Percentiles rank a stretch among this genome's conserved stretches.
Conservation (phyloP, 2,113 vertebrate genomes). For the Stictonetta naevosa region DNA sequence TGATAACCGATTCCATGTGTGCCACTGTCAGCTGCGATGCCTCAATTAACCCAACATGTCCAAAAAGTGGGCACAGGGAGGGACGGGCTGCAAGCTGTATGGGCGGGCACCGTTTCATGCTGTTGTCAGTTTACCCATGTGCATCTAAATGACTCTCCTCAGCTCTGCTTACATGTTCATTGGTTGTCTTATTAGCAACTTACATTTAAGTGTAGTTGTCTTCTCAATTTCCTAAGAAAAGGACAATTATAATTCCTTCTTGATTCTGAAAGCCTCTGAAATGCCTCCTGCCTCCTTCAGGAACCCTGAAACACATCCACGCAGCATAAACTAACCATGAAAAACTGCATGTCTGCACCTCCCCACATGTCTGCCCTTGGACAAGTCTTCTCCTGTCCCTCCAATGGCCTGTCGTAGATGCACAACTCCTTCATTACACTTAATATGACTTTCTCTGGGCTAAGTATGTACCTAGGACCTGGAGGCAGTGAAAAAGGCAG, state of each 20-base stretch:
- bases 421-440: background rate
- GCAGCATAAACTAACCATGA: background rate
- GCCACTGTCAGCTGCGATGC: slow-evolving; percentile 12
- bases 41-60: slow-evolving; percentile 22
- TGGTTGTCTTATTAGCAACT: background rate
- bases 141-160: background rate
- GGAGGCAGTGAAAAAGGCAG: background rate
- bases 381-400: background rate
- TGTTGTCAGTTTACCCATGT: background rate
- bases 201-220: background rate
- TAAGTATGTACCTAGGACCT: background rate
- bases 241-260: background rate
- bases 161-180: background rate
- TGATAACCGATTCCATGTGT: slow-evolving; percentile 32
- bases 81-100: slow-evolving; percentile 1
- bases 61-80: slow-evolving; percentile 22
- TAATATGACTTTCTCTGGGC: background rate
- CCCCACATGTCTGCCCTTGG: background rate
- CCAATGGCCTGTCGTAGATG: fast-evolving
- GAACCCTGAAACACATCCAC: fast-evolving
- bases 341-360: fast-evolving
- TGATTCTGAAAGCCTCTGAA: background rate
- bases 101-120: background rate
- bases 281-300: no score
- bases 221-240: background rate